These are phyloP conservation scores for Wiebesia pumilae DNA, from an alignment of 1,140 invertebrate genomes.

Conservation along the genomic window DNA sequence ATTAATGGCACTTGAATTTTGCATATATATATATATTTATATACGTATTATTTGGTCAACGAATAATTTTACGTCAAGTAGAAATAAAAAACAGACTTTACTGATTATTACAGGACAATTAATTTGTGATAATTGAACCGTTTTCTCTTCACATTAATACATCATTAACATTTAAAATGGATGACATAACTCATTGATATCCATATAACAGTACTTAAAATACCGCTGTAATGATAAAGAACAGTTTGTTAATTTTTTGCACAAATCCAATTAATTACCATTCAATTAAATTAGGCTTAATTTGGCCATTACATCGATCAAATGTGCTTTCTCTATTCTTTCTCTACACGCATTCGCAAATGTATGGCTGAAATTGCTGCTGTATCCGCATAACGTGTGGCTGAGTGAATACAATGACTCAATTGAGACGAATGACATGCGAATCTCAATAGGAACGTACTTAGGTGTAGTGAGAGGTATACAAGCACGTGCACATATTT, in stretches of 20 bases:
- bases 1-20: too few species aligned
- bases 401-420: slow-evolving; percentile 11
- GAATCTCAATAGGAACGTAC: slow-evolving; percentile 23
- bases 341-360: not conserved
- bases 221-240: not conserved
- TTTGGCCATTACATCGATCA: not conserved
- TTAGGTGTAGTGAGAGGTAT: not conserved
- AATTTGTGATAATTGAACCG: too few species aligned
- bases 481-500: not conserved
- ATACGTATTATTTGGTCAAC: too few species aligned
- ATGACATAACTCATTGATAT: too few species aligned
- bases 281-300: not conserved
- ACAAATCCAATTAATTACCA: not conserved
- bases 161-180: too few species aligned
- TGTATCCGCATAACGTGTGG: not conserved
- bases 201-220: not conserved
- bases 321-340: not conserved
- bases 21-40: too few species aligned
- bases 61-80: too few species aligned
- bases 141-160: too few species aligned
- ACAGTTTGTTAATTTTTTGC: not conserved
- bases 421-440: slow-evolving; percentile 21
- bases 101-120: too few species aligned
- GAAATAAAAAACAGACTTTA: too few species aligned
- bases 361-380: not conserved